Conservation (phyloP, 2,113 vertebrate species). For the Eonycteris spelaea region DNA sequence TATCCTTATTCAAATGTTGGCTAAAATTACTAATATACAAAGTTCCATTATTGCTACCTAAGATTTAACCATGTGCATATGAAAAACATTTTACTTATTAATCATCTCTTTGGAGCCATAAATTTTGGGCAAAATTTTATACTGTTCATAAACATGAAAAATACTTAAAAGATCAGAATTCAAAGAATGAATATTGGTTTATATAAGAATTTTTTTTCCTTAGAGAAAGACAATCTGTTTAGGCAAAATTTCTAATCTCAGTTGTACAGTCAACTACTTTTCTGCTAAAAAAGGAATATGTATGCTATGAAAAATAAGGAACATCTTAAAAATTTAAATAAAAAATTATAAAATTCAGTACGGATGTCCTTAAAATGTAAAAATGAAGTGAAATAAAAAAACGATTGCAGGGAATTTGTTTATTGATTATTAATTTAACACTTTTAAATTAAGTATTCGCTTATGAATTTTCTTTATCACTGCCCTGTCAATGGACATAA, state of each 20-base stretch:
- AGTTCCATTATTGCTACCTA: not conserved
- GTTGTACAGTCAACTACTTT: not conserved
- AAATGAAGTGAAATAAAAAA: conserved; percentile 75
- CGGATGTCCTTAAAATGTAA: conserved; percentile 54
- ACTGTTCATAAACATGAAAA: conserved; percentile 22
- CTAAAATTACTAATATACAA: conserved; percentile 30
- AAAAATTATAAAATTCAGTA: conserved; percentile 51
- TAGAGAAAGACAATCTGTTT: conserved; percentile 33
- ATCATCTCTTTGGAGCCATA: conserved; percentile 18
- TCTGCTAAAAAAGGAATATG: conserved; percentile 13
- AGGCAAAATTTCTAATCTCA: conserved; percentile 28
- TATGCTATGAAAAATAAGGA: conserved; percentile 49
- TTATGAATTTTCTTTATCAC: conserved; percentile 71
- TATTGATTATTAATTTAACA: conserved; percentile 83
- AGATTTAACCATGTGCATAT: conserved; percentile 22
- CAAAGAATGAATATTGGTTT: conserved; percentile 12
- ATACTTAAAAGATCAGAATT: conserved; percentile 31
- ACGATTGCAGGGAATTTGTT: conserved; percentile 72
- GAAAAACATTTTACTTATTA: conserved; percentile 28
- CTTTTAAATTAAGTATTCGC: conserved; percentile 75
- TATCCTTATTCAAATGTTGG: conserved; percentile 21
- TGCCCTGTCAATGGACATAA: conserved; percentile 73
- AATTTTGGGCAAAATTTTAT: conserved; percentile 28
- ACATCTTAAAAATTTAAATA: conserved; percentile 44
- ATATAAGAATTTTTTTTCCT: not conserved